Percentiles rank a stretch among this genome's conserved stretches.
Conservation (phyloP, 2,888 invertebrate genomes). For the Lepidochitona cinerea region DNA sequence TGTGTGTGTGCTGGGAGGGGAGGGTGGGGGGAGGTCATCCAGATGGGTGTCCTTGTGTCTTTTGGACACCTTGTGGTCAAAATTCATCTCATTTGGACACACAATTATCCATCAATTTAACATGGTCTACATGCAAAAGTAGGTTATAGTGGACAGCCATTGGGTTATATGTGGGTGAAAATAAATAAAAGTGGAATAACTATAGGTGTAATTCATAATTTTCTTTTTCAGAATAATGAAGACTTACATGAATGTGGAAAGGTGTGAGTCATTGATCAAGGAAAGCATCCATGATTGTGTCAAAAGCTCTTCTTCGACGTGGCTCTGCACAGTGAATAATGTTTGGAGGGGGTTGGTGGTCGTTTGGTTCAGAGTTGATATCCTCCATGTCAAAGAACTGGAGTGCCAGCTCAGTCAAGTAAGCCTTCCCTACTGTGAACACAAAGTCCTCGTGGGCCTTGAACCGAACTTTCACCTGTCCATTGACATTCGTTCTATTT, state of each 20-base stretch:
- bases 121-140: too few relatives aligned
- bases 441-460: constrained; percentile 25
- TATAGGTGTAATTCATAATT: too few relatives aligned
- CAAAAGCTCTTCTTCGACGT: neutral
- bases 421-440: constrained; percentile 13
- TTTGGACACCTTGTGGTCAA: too few relatives aligned
- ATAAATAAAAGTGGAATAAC: too few relatives aligned
- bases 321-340: neutral
- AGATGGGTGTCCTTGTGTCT: too few relatives aligned
- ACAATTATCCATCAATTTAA: too few relatives aligned
- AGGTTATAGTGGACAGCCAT: too few relatives aligned
- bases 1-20: too few relatives aligned
- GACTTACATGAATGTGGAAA: neutral
- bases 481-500: constrained; percentile 34
- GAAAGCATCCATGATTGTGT: constrained; percentile 7
- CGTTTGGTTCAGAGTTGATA: constrained; percentile 4
- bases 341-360: constrained; percentile 1
- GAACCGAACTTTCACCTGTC: constrained; percentile 28
- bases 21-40: too few relatives aligned
- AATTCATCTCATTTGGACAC: neutral
- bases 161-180: too few relatives aligned
- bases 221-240: neutral
- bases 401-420: neutral
- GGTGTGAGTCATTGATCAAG: neutral
- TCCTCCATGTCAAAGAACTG: neutral